Conservation (phyloP, 2,113 vertebrate genomes). For the Pterocles gutturalis region DNA sequence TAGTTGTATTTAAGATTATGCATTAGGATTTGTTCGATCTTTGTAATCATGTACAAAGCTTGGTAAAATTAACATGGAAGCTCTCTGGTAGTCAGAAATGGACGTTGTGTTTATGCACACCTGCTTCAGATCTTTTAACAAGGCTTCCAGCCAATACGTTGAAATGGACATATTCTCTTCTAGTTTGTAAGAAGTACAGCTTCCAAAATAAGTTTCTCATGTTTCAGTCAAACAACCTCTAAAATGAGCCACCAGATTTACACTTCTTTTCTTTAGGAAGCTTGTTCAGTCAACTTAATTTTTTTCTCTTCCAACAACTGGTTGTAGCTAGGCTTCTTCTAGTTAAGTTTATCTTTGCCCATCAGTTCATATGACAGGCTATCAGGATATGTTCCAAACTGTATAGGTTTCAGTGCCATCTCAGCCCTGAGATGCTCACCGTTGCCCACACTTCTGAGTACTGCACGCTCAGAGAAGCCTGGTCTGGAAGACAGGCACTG, state of each 20-base stretch:
- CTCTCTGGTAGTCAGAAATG: background rate
- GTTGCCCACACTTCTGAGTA: background rate
- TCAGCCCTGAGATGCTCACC: background rate
- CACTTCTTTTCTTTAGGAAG: background rate
- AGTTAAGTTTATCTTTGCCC: background rate
- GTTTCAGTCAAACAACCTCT: background rate
- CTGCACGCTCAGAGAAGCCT: no score
- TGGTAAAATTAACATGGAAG: background rate
- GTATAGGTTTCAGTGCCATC: background rate
- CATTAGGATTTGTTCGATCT: background rate
- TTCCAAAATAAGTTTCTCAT: background rate
- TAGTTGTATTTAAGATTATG: background rate
- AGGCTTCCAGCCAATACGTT: background rate
- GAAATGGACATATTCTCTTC: background rate
- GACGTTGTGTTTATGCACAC: fast-evolving
- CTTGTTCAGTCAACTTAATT: background rate
- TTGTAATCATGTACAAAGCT: background rate
- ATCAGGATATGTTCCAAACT: background rate
- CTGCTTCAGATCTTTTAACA: background rate
- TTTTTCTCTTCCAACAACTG: background rate
- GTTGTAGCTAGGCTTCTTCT: background rate
- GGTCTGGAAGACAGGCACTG: background rate
- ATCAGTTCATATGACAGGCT: background rate
- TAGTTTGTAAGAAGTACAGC: background rate
- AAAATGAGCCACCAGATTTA: background rate